Evolutionary conservation across 2,113 vertebrate genomes (phyloP).

Genomic region (Ascaphus truei): DNA sequence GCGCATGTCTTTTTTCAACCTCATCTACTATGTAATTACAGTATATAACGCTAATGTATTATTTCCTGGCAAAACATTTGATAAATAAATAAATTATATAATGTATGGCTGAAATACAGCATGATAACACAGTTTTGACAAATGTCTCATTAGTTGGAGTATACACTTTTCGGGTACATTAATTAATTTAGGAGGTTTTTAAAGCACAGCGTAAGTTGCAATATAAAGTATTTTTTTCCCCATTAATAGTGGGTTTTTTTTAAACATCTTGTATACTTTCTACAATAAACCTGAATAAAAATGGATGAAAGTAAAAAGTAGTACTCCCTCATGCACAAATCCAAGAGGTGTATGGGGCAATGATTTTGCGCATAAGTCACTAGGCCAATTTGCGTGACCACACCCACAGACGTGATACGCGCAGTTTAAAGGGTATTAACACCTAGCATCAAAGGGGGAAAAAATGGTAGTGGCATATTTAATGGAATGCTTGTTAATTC

Average conservation of each 20-base stretch:
- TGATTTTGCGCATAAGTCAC: not conserved
- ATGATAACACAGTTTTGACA: not conserved
- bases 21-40: too few species aligned
- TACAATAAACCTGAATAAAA: not conserved
- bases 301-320: not conserved
- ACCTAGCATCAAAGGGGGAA: too few species aligned
- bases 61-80: not conserved
- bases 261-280: slow-evolving; percentile 5
- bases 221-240: slow-evolving; percentile 15
- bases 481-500: too few species aligned
- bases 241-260: slow-evolving; percentile 13
- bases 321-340: too few species aligned
- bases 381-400: not conserved
- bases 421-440: too few species aligned
- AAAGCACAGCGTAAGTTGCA: slow-evolving; percentile 10
- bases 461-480: too few species aligned
- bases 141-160: slow-evolving; percentile 6
- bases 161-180: slow-evolving; percentile 9
- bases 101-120: slow-evolving; percentile 13
- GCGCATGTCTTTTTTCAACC: too few species aligned
- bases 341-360: too few species aligned
- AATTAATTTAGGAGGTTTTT: slow-evolving; percentile 29
- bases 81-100: not conserved
- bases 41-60: too few species aligned
- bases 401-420: too few species aligned